These are phyloP conservation scores for Eupithecia pulchellata DNA, from an alignment of 2,888 invertebrate genomes.

Conservation along the genomic window DNA sequence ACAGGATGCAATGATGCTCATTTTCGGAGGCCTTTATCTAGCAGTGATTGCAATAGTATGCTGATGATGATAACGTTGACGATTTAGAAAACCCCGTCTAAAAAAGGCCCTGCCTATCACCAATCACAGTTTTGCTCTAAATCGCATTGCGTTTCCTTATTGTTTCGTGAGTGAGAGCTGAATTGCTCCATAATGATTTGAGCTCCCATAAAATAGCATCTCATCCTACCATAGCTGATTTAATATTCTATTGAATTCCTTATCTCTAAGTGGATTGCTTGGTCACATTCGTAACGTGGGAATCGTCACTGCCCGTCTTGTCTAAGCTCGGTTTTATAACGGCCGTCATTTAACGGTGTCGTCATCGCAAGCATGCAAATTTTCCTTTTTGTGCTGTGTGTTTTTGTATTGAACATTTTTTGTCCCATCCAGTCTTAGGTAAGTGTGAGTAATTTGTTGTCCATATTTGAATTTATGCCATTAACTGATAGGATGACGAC, in stretches of 20 bases:
- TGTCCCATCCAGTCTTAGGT: too few relatives aligned
- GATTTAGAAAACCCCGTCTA: neutral
- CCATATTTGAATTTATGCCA: too few relatives aligned
- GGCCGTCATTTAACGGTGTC: conserved; percentile 3
- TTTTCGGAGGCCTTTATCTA: neutral
- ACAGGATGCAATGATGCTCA: neutral
- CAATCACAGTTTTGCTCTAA: conserved; percentile 7
- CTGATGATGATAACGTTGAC: neutral
- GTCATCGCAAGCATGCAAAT: neutral
- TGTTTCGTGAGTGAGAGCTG: conserved; percentile 41
- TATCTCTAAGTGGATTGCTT: conserved; percentile 72
- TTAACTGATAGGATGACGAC: too few relatives aligned
- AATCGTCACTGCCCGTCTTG: conserved; percentile 59
- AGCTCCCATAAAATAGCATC: conserved; percentile 53
- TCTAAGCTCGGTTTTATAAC: conserved; percentile 24
- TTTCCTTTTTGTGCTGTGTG: too few relatives aligned
- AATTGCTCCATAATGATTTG: conserved; percentile 40
- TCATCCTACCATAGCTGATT: conserved; percentile 65
- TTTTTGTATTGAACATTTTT: too few relatives aligned
- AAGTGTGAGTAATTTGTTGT: too few relatives aligned
- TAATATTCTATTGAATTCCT: conserved; percentile 77
- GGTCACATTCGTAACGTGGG: conserved; percentile 76
- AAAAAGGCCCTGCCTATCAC: neutral
- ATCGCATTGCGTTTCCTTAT: conserved; percentile 19
- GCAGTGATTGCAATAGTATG: neutral